Evolutionary conservation across 2,113 vertebrate species (phyloP).

Genomic region (Corythornis vintsioides): DNA sequence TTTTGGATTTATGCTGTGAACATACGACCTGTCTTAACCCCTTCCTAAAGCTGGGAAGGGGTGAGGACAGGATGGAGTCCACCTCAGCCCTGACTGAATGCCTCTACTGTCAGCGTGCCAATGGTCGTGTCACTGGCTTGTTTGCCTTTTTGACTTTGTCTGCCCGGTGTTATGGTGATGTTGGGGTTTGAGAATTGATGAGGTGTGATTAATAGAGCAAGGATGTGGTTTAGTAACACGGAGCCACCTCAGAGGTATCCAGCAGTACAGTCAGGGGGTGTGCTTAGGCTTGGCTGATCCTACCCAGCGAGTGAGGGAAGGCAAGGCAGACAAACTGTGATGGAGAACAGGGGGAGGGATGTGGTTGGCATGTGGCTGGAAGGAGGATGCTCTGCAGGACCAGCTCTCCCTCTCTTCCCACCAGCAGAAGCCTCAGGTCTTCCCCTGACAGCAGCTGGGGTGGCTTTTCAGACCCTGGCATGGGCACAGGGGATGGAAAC

Average conservation of each 20-base stretch:
- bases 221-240: background rate
- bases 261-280: background rate
- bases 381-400: background rate
- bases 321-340: accelerated
- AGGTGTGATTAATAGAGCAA: background rate
- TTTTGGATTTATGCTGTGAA: background rate
- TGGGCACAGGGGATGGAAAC: background rate
- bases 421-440: background rate
- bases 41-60: background rate
- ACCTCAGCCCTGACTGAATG: accelerated
- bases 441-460: background rate
- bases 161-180: accelerated
- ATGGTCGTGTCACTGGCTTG: background rate
- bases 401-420: background rate
- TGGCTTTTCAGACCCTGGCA: accelerated
- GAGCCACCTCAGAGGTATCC: background rate
- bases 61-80: background rate
- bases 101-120: background rate
- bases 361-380: accelerated
- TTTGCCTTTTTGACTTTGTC: background rate
- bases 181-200: background rate
- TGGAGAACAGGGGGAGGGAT: accelerated
- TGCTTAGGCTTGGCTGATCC: background rate
- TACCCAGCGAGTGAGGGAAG: accelerated
- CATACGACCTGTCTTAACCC: accelerated